phyloP scores from a whole-genome alignment of 2,113 vertebrate species.

The Gymnogyps californianus region DNA sequence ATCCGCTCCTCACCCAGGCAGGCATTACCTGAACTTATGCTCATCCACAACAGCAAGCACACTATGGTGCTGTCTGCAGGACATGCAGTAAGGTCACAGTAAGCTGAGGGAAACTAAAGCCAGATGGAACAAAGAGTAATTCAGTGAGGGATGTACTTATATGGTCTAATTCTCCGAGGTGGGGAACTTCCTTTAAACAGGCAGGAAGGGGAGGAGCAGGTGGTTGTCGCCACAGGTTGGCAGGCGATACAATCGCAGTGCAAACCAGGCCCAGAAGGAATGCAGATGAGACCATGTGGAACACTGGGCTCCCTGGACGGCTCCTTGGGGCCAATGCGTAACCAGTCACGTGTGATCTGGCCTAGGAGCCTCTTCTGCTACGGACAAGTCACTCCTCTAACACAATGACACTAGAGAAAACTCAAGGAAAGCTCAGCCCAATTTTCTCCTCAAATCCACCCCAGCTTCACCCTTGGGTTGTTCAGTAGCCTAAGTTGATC shows the following conservation, averaged over 20 bases:
- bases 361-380: not conserved
- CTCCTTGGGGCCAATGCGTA: not conserved
- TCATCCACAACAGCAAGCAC: not conserved
- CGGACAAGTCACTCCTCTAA: not conserved
- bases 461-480: not conserved
- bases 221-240: not conserved
- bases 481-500: not conserved
- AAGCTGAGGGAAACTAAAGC: not conserved
- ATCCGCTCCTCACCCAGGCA: not conserved
- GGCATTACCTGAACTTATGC: not conserved
- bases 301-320: not conserved
- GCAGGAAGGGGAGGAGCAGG: not conserved
- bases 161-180: not conserved
- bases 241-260: not conserved
- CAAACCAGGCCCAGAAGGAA: not conserved
- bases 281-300: fast-evolving
- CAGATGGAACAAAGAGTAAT: not conserved
- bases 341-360: not conserved
- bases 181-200: not conserved
- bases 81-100: not conserved
- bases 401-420: not conserved
- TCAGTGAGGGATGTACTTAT: not conserved
- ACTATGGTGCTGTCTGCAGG: not conserved
- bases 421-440: not conserved
- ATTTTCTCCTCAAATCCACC: not conserved